A percentile compares a stretch with the other conserved stretches of the same genome.
Evolutionary conservation across 2,888 invertebrate genomes (phyloP).

Genomic region (Lithosia quadra): DNA sequence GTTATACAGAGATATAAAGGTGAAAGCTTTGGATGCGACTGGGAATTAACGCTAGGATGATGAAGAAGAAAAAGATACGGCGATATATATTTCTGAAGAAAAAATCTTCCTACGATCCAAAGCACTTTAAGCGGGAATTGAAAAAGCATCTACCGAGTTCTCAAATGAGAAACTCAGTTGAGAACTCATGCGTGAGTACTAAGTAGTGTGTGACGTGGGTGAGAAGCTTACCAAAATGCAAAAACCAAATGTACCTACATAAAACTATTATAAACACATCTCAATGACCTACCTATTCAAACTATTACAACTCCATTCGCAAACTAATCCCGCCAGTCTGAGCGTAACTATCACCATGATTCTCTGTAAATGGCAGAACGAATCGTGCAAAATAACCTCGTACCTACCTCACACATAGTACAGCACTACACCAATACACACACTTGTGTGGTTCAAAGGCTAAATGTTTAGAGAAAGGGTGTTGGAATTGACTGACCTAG

Average conservation of each 20-base stretch:
- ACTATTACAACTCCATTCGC: slow-evolving; percentile 13
- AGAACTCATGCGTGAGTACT: too few species aligned
- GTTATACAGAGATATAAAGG: too few species aligned
- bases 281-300: slow-evolving; percentile 4
- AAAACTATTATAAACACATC: slow-evolving; percentile 5
- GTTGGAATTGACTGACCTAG: slow-evolving; percentile 32
- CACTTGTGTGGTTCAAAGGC: slow-evolving; percentile 16
- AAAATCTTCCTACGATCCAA: background rate
- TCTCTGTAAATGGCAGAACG: slow-evolving; percentile 34
- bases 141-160: background rate
- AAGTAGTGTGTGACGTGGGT: too few species aligned
- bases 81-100: background rate
- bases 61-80: too few species aligned
- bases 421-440: slow-evolving; percentile 23
- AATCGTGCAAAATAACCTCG: slow-evolving; percentile 29
- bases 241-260: background rate
- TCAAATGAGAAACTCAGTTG: background rate
- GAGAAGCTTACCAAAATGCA: too few species aligned
- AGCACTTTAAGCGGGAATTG: background rate
- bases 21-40: too few species aligned
- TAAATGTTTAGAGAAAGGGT: slow-evolving; percentile 40
- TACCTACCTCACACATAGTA: slow-evolving; percentile 11
- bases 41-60: background rate
- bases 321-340: slow-evolving; percentile 9
- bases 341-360: slow-evolving; percentile 35